Base-by-base conservation (phyloP, 2,888 invertebrate genomes). In the Pseudococcus jackbeardsleyi region DNA sequence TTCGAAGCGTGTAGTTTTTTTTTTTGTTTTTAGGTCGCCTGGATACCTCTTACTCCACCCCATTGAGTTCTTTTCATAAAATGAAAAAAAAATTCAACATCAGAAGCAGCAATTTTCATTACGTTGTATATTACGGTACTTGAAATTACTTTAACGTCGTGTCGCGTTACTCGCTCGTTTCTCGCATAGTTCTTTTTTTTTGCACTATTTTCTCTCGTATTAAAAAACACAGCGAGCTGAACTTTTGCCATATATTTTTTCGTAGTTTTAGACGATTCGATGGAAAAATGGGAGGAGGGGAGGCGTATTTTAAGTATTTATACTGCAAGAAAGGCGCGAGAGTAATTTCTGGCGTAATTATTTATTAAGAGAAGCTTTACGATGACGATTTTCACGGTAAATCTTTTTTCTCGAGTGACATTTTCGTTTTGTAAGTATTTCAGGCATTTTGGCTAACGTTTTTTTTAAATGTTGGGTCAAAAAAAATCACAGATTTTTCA, bases 211-310 rank as follows among this genome's bases (percentile, higher is more conserved):
- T n/a, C n/a, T n/a, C n/a, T 12, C 64, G 22, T 22, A 22, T 22
- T 64, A 64, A 72, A 64, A 72, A 72, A 72, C 68, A 72, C 17
- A 17, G 26, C 11, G 12, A 26, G 72, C 72, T 72, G 72, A 33
- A 39, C 72, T 72, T 72, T 72, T 72, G 72, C 72, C 72, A 72
- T 17, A 72, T 64, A 64, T 64, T 64, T 72, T 72, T 33, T 72
- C 33, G 72, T 33, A 3, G 1, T 33, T 72, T 72, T 33, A 17
- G 33, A 72, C 72, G 15, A 33, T 72, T 1, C 68, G 17, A 22
- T 22, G 64, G 22, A 17, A 33, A 33, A 33, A 33, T 4, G 15
- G 17, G 33, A 3, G 72, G 15, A 15, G 11, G 15, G 17, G 15
- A 72, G 33, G 72, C 33, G 33, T 22, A 64, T n/a, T 59, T 64